phyloP scores from a whole-genome alignment of 2,888 invertebrate species.

The Syrphus vitripennis region DNA sequence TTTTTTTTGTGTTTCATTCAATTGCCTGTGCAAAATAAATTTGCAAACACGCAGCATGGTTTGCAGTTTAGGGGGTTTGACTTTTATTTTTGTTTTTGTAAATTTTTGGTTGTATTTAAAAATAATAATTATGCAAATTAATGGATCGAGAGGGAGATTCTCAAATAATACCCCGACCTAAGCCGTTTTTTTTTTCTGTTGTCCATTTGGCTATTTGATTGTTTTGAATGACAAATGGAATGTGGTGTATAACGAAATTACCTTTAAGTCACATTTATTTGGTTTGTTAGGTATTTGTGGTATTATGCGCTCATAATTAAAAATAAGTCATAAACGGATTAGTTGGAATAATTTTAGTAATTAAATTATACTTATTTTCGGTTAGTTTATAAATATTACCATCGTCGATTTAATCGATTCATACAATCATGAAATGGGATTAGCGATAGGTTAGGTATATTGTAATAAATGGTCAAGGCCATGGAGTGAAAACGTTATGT shows the following conservation, averaged over 20 bases:
- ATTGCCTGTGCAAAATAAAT: background rate
- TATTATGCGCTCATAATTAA: no score
- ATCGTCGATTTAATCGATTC: no score
- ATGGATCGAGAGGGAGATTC: background rate
- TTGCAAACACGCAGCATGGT: background rate
- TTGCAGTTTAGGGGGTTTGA: background rate
- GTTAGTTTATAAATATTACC: no score
- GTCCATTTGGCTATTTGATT: background rate
- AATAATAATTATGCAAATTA: slow-evolving; percentile 21
- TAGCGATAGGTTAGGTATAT: no score
- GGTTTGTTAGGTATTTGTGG: background rate
- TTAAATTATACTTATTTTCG: no score
- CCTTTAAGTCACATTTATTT: background rate
- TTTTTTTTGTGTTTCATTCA: background rate
- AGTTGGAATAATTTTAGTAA: no score
- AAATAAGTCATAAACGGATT: no score
- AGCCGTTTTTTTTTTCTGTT: no score
- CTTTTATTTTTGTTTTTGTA: background rate
- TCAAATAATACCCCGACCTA: background rate
- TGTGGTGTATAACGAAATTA: background rate
- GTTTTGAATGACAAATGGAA: background rate
- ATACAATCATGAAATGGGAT: no score
- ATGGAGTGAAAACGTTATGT: no score
- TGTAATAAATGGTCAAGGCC: no score
- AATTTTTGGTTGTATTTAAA: background rate